Conservation (phyloP, 2,113 vertebrate genomes). For the Helogale parvula region DNA sequence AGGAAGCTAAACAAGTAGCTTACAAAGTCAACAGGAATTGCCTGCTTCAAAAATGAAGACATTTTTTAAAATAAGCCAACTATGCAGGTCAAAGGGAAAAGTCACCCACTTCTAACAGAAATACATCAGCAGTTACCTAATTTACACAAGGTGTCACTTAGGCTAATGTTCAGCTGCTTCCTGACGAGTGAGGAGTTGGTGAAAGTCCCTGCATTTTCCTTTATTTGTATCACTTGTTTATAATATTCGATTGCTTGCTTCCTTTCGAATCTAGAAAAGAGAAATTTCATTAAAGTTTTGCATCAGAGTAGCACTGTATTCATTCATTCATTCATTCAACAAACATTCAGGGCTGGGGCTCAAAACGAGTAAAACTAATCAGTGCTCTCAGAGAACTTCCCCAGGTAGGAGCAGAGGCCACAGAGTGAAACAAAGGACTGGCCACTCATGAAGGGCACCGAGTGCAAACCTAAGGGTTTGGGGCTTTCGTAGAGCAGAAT, state of each 20-base stretch:
- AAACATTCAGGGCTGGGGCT: not conserved
- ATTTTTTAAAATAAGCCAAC: slow-evolving; percentile 2
- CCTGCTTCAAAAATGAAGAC: not conserved
- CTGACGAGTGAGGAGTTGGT: slow-evolving; percentile 13
- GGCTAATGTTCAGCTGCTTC: slow-evolving; percentile 60
- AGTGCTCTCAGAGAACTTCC: not conserved
- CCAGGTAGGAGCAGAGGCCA: not conserved
- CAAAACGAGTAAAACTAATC: not conserved
- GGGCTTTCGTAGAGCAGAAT: not conserved
- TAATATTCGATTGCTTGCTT: slow-evolving; percentile 70
- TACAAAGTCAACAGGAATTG: not conserved
- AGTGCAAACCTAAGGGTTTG: not conserved
- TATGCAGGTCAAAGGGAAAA: not conserved
- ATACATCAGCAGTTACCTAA: slow-evolving; percentile 60
- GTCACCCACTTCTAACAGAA: not conserved
- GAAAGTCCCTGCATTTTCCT: slow-evolving; percentile 48
- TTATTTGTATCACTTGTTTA: slow-evolving; percentile 75
- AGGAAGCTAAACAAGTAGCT: not conserved
- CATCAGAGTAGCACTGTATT: not conserved
- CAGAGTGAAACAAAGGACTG: not conserved
- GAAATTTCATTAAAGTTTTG: not conserved
- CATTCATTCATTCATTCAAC: not conserved
- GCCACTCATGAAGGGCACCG: not conserved
- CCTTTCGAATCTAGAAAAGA: slow-evolving; percentile 69
- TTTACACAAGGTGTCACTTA: slow-evolving; percentile 73